phyloP scores from a whole-genome alignment of 2,113 vertebrate genomes.

The Calidris pugnax region DNA sequence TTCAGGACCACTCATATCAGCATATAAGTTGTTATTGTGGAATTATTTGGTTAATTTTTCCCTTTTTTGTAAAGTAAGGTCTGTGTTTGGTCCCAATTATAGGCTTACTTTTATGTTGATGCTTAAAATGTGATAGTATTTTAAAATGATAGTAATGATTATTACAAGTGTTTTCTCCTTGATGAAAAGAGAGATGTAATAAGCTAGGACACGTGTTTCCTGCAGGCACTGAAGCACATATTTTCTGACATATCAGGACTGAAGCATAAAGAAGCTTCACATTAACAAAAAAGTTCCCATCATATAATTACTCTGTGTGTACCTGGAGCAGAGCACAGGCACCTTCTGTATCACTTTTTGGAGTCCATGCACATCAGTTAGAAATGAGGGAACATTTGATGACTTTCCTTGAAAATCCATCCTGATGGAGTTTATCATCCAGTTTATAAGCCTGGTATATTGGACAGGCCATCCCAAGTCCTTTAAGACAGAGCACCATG shows the following conservation, averaged over 20 bases:
- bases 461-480: background rate
- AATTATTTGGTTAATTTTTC: background rate
- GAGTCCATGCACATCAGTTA: background rate
- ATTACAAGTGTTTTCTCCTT: background rate
- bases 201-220: background rate
- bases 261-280: rapidly evolving
- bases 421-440: background rate
- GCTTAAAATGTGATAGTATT: background rate
- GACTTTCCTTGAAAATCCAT: background rate
- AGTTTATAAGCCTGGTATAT: background rate
- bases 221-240: background rate
- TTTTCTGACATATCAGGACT: background rate
- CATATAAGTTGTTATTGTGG: background rate
- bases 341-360: background rate
- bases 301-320: background rate
- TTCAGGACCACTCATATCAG: background rate
- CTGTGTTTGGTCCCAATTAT: background rate
- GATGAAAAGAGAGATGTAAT: background rate
- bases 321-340: background rate
- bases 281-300: background rate
- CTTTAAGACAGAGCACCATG: background rate
- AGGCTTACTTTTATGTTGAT: background rate
- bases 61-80: background rate
- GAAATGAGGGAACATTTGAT: background rate
- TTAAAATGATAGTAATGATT: background rate